phyloP scores from a whole-genome alignment of 2,797 vertebrate genomes.

The Pteropus rufus region DNA sequence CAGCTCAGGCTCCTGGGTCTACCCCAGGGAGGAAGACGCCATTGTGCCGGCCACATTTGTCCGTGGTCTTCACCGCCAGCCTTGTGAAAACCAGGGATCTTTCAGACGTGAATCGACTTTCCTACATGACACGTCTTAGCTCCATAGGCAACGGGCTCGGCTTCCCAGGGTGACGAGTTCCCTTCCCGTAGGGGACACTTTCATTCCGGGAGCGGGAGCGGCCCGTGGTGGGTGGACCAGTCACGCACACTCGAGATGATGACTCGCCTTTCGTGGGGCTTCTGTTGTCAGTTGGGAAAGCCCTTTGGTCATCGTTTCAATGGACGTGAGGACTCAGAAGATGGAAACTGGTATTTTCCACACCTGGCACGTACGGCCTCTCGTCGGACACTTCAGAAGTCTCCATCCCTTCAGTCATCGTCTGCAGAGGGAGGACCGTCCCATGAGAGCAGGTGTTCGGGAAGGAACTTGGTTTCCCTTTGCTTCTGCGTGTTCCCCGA shows the following conservation, averaged over 20 bases:
- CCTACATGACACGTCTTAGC: fast-evolving
- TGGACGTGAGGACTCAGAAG: not conserved
- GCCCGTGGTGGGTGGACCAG: too few relatives aligned
- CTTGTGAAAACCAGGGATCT: fast-evolving
- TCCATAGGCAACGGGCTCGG: fast-evolving
- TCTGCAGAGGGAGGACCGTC: not conserved
- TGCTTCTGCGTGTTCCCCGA: not conserved
- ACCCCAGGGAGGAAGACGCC: fast-evolving
- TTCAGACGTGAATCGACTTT: fast-evolving
- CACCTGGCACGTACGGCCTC: fast-evolving
- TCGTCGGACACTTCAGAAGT: fast-evolving
- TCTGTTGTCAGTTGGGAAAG: not conserved
- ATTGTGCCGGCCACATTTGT: fast-evolving
- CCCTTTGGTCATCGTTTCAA: not conserved
- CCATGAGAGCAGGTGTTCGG: fast-evolving
- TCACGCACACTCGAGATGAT: fast-evolving
- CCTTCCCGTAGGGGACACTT: fast-evolving
- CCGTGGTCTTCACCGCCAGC: fast-evolving
- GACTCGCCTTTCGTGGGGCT: fast-evolving
- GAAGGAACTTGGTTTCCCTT: fast-evolving
- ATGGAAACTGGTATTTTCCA: not conserved
- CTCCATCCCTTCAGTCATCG: not conserved
- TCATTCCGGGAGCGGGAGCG: not conserved
- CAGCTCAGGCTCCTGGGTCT: not conserved
- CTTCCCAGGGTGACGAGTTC: fast-evolving